phyloP scores from a whole-genome alignment of 2,888 invertebrate genomes.

The Endotricha flammealis region DNA sequence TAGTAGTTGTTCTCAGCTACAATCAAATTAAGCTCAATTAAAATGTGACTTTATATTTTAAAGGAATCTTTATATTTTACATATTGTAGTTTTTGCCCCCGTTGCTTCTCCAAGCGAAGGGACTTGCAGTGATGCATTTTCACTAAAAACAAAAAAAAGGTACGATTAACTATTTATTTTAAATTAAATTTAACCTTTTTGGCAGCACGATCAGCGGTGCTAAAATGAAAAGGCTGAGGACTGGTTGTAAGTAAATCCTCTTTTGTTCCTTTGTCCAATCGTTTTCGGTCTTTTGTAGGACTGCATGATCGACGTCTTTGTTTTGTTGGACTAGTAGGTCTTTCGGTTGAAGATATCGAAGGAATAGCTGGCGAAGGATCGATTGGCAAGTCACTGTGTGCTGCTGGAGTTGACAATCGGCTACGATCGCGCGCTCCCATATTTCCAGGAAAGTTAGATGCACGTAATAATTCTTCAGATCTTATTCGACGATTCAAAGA shows the following conservation, averaged over 20 bases:
- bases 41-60: too few relatives aligned
- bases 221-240: constrained; percentile 72
- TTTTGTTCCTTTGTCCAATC: constrained; percentile 43
- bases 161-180: too few relatives aligned
- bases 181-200: too few relatives aligned
- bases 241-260: constrained; percentile 74
- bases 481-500: constrained; percentile 82
- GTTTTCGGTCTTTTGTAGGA: constrained; percentile 49
- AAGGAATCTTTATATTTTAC: too few relatives aligned
- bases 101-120: too few relatives aligned
- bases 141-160: too few relatives aligned
- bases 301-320: constrained; percentile 46
- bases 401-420: constrained; percentile 63
- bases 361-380: constrained; percentile 60
- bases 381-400: constrained; percentile 66
- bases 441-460: constrained; percentile 81
- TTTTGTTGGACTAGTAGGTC: constrained; percentile 5
- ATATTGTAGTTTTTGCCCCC: too few relatives aligned
- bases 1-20: too few relatives aligned
- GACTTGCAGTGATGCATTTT: too few relatives aligned
- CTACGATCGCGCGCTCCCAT: constrained; percentile 82
- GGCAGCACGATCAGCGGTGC: constrained; percentile 66
- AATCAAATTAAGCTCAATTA: too few relatives aligned
- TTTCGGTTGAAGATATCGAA: constrained; percentile 47
- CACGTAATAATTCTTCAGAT: constrained; percentile 82